Conservation (phyloP, 1,140 invertebrate genomes). For the Portunus trituberculatus region DNA sequence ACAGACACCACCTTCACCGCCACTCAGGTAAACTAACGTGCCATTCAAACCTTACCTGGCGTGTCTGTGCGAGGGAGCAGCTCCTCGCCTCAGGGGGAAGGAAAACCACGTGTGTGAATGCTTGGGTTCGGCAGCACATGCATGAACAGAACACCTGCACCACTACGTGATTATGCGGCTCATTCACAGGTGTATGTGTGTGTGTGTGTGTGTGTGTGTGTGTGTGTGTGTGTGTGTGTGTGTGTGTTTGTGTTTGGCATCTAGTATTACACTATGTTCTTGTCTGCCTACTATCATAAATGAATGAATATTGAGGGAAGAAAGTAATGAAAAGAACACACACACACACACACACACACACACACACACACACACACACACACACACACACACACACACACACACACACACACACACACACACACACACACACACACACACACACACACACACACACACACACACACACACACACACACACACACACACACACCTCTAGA, state of each 20-base stretch:
- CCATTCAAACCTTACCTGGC: neutral
- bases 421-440: slow-evolving; percentile 9
- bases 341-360: slow-evolving; percentile 51
- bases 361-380: slow-evolving; percentile 46
- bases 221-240: slow-evolving; percentile 27
- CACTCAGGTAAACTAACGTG: neutral
- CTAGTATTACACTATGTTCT: neutral
- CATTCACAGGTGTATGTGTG: neutral
- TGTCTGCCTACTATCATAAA: neutral
- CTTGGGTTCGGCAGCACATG: neutral
- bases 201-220: slow-evolving; percentile 24
- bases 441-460: slow-evolving; percentile 50
- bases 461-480: slow-evolving; percentile 38
- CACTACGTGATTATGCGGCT: neutral
- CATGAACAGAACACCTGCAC: neutral
- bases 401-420: slow-evolving; percentile 17
- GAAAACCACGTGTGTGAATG: neutral
- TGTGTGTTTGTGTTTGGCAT: neutral
- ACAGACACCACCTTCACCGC: neutral
- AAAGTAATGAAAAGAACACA: neutral
- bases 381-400: slow-evolving; percentile 28
- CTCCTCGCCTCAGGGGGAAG: neutral
- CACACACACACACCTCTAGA: too few relatives aligned
- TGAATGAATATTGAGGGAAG: neutral
- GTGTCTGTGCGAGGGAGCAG: neutral